Evolutionary conservation across 2,888 invertebrate genomes (phyloP).

Genomic region (Tuberolachnus salignus): DNA sequence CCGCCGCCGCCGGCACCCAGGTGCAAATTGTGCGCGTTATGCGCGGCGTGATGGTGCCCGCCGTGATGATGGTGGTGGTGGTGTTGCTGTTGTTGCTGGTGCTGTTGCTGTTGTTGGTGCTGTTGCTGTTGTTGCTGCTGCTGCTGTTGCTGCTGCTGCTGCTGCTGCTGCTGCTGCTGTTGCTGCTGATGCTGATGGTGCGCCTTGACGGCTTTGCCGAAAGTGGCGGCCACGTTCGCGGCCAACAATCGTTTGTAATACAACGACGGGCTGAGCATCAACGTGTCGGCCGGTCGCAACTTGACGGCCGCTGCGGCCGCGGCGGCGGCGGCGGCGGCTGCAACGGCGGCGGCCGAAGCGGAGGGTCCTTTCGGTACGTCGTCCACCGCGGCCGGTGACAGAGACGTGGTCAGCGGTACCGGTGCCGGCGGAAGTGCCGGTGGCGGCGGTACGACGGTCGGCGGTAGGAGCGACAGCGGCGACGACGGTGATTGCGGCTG

Average conservation of each 20-base stretch:
- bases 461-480: slow-evolving; percentile 25
- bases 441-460: not conserved
- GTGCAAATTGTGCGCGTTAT: not conserved
- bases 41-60: slow-evolving; percentile 46
- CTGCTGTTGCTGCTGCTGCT: slow-evolving; percentile 42
- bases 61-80: slow-evolving; percentile 37
- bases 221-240: slow-evolving; percentile 58
- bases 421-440: slow-evolving; percentile 24
- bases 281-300: slow-evolving; percentile 39
- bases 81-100: not conserved
- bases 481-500: not conserved
- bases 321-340: slow-evolving; percentile 15
- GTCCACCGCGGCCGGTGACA: slow-evolving; percentile 17
- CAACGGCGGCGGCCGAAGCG: not conserved
- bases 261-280: slow-evolving; percentile 53
- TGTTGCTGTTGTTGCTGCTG: not conserved
- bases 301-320: slow-evolving; percentile 35
- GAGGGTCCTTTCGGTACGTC: not conserved
- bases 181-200: slow-evolving; percentile 47
- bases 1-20: not conserved
- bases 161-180: slow-evolving; percentile 24
- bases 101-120: slow-evolving; percentile 42
- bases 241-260: slow-evolving; percentile 61
- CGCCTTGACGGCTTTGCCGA: slow-evolving; percentile 58
- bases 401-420: not conserved